Evolutionary conservation across 2,113 vertebrate genomes (phyloP), one percentile per base, ranked within the genome.

Genomic region (Paracanthobrama guichenoti): DNA sequence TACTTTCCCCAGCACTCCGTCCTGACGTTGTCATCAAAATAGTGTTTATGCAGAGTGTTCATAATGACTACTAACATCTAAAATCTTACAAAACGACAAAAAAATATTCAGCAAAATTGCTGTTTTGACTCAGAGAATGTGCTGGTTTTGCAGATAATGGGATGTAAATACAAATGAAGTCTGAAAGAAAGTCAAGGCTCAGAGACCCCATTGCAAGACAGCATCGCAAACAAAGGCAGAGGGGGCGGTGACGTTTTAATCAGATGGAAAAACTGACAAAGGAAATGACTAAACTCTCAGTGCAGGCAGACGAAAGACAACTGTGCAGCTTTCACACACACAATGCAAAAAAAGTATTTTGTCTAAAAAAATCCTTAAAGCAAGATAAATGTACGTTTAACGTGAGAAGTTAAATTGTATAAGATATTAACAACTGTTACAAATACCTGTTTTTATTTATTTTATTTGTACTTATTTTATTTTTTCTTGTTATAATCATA

Each of bases 181-280:
- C 53, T 69, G 24, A 42, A 66, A 42, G 77, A 84, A 79, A 67
- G 66, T 81, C 50, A 48, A 60, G 78, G 31, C 59, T 44, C 62
- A 24, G n/a, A 35, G 42, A 57, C 44, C 35, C 48, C 53, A 66
- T 55, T 66, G 57, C 76, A 85, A 85, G 48, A 62, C 55, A 42
- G 28, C 42, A 69, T 79, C 8, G 72, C 55, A 79, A 73, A 74
- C 57, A 87, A 86, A 81, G 62, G 39, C 79, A 57, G 24, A 64
- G 79, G 50, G 50, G 72, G 76, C 44, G 44, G 46, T 57, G 71
- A 82, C 28, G 4, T 62, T 75, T 84, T 83, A 86, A 69, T 83
- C 81, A 83, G 64, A 83, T 35, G 66, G 66, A 77, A 87, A 85
- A 77, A 73, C 71, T 72, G 81, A 64, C 60, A 81, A 57, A 73